Conservation (phyloP, 2,113 vertebrate species). For the Pterocles gutturalis region DNA sequence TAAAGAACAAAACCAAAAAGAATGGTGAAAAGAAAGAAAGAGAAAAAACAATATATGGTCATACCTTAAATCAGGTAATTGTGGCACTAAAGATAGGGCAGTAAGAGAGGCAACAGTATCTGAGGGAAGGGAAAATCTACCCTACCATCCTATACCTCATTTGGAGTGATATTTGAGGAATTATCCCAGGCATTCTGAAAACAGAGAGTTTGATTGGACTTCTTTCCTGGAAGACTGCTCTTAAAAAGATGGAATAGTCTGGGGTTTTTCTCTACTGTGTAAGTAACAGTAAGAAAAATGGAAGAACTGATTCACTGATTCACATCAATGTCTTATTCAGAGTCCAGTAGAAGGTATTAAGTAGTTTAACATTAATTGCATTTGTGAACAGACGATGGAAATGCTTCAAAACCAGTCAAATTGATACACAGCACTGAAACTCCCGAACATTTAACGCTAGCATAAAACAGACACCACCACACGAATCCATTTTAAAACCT, state of each 20-base stretch:
- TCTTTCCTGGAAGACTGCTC: neutral
- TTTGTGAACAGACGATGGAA: neutral
- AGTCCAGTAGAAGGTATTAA: neutral
- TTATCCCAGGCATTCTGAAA: neutral
- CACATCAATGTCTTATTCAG: neutral
- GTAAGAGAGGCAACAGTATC: neutral
- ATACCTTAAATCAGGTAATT: neutral
- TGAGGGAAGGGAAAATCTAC: neutral
- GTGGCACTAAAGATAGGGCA: neutral
- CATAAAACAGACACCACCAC: neutral
- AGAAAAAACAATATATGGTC: neutral
- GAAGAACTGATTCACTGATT: neutral
- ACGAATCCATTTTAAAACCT: neutral
- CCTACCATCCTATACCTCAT: neutral
- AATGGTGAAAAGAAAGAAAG: neutral
- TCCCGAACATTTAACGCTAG: neutral
- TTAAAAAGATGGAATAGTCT: neutral
- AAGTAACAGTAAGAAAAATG: neutral
- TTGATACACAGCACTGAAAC: neutral
- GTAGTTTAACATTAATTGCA: neutral
- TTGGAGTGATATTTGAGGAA: neutral
- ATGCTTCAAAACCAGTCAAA: neutral
- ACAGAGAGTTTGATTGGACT: neutral
- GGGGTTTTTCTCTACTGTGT: too few species aligned
- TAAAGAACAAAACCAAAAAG: neutral